These are phyloP conservation scores for Iselma pallidipennis DNA, from an alignment of 2,888 invertebrate genomes.

Conservation along the genomic window DNA sequence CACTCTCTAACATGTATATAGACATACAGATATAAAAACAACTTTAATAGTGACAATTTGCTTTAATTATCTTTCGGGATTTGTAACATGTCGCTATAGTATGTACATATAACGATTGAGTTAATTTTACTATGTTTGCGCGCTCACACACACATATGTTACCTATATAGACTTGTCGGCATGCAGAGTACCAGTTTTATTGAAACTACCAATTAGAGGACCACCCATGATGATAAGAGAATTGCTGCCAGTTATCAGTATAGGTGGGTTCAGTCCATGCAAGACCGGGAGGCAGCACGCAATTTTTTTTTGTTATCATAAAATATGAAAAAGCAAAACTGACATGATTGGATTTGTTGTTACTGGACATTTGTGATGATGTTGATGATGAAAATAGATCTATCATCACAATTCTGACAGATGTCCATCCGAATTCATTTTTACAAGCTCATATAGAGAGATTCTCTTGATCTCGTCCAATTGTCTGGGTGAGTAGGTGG, in stretches of 20 bases:
- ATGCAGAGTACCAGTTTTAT: constrained; percentile 24
- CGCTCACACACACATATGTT: constrained; percentile 17
- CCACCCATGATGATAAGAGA: constrained; percentile 35
- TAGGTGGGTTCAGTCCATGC: background rate
- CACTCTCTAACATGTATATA: background rate
- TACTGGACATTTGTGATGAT: background rate
- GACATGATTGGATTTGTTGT: background rate
- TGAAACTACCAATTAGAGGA: constrained; percentile 40
- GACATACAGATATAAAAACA: constrained; percentile 17
- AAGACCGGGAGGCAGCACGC: background rate
- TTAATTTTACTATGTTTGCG: background rate
- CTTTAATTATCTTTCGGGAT: constrained; percentile 32
- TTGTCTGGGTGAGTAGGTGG: background rate
- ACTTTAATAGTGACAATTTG: constrained; percentile 32
- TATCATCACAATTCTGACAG: background rate
- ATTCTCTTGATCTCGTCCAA: background rate
- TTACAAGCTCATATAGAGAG: background rate
- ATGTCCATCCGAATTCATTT: background rate
- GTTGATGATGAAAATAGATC: background rate
- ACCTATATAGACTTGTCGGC: background rate
- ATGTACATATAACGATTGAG: no score
- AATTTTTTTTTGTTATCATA: no score
- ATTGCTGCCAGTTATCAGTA: background rate
- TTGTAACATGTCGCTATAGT: background rate
- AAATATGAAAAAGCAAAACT: no score